Evolutionary conservation across 1,140 invertebrate species (phyloP).

Genomic region (Drosophila insularis): DNA sequence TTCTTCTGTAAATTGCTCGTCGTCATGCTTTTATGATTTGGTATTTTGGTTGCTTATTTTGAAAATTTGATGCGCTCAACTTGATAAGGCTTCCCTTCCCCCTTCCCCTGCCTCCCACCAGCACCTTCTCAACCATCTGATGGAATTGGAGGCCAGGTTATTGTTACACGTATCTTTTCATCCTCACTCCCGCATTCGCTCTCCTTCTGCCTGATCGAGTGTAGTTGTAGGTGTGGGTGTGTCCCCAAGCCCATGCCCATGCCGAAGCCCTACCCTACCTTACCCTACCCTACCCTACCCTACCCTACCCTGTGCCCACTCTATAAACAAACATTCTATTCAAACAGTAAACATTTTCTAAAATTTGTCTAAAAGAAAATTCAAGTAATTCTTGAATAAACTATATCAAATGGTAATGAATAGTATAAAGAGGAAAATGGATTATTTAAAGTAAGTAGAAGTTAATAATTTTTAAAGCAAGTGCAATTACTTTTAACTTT

Average conservation of each 20-base stretch:
- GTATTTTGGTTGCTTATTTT: constrained; percentile 62
- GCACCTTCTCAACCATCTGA: background rate
- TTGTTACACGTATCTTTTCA: constrained; percentile 54
- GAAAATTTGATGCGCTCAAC: constrained; percentile 76
- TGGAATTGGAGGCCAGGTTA: constrained; percentile 47
- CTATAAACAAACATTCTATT: background rate
- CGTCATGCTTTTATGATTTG: constrained; percentile 80
- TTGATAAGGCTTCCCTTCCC: constrained; percentile 61
- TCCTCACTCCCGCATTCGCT: too few relatives aligned
- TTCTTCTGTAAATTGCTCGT: constrained; percentile 75
- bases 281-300: background rate
- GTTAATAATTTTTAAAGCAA: too few relatives aligned
- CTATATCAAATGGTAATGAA: background rate
- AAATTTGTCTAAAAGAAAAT: too few relatives aligned
- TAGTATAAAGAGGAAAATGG: too few relatives aligned
- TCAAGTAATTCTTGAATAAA: background rate
- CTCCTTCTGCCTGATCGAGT: constrained; percentile 24
- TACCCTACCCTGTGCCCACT: background rate
- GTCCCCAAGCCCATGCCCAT: constrained; percentile 45
- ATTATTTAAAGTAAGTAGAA: too few relatives aligned
- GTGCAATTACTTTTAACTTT: too few relatives aligned
- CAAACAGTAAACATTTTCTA: constrained; percentile 2
- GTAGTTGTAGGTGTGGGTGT: constrained; percentile 54
- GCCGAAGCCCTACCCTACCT: too few relatives aligned
- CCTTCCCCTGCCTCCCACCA: background rate